Evolutionary conservation across 1,140 invertebrate genomes (phyloP), one percentile per base, ranked within the genome.

Genomic region (Latrodectus geometricus): DNA sequence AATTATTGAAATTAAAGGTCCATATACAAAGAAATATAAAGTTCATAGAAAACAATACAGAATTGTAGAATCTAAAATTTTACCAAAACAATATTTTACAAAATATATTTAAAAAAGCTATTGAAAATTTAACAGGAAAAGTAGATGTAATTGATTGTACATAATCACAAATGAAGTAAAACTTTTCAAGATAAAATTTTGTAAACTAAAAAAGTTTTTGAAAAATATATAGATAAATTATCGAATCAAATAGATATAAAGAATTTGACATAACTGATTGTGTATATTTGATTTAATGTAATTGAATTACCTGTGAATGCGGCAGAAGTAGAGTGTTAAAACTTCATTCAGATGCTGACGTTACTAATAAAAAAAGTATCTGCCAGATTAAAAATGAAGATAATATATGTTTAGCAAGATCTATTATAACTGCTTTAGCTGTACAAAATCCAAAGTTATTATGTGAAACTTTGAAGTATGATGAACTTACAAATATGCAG

Each of bases 331-430:
- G 12, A 21, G n/a, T 8, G 8, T 8, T 69, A n/a, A 21, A 54
- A 20, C 52, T 21, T n/a, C n/a, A n/a, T n/a, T n/a, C n/a, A n/a
- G n/a, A n/a, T n/a, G n/a, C n/a, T n/a, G n/a, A n/a, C n/a, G 7
- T 7, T 21, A 21, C 15, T 21, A 23, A 56, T 9, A 23, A 77
- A 65, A 65, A 21, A 77, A 77, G 23, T n/a, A 77, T 77, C 35
- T 61, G 11, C 48, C 56, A 65, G 14, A 65, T 77, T 35, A 65
- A 65, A 77, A 77, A 48, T 8, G 21, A 48, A 17, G 56, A 77
- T 48, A n/a, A 48, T 77, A 77, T 65, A 12, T 65, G 54, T 12
- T 77, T 77, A 77, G 21, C 75, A 35, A 65, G 54, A 77, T 65
- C 75, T n/a, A 56, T 76, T 9, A 9, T 76, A 77, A 65, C 54